Conservation (phyloP, 1,140 invertebrate species). For the Nephila pilipes region DNA sequence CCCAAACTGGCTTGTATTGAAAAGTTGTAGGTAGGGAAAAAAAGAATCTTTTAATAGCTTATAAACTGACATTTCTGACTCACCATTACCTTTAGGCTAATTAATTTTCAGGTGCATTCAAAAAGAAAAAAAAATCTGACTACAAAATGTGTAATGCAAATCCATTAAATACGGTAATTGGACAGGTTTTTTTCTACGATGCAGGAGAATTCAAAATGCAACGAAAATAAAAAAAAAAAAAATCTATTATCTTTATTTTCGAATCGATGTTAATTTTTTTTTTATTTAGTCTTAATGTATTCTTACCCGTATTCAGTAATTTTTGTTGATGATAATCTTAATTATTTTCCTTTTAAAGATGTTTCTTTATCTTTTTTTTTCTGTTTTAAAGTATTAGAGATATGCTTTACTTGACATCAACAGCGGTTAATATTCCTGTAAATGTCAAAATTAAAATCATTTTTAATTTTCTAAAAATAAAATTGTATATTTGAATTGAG, state of each 20-base stretch:
- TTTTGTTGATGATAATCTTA: not conserved
- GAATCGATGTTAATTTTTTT: not conserved
- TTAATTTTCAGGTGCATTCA: slow-evolving; percentile 19
- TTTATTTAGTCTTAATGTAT: not conserved
- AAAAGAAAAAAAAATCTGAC: not conserved
- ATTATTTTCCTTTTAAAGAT: not conserved
- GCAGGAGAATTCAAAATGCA: not conserved
- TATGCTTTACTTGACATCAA: too few relatives aligned
- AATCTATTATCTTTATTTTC: not conserved
- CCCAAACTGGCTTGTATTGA: not conserved
- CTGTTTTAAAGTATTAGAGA: too few relatives aligned
- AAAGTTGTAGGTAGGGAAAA: not conserved
- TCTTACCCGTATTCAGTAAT: not conserved
- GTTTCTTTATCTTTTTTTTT: too few relatives aligned
- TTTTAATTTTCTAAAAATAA: too few relatives aligned
- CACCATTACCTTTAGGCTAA: slow-evolving; percentile 26
- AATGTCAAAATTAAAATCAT: too few relatives aligned
- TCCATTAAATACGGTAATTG: slow-evolving; percentile 18
- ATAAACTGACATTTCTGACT: slow-evolving; percentile 10
- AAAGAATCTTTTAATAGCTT: slow-evolving; percentile 12
- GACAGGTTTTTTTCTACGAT: not conserved
- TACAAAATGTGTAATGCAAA: not conserved
- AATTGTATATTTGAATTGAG: too few relatives aligned
- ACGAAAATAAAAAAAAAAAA: not conserved
- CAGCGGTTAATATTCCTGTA: too few relatives aligned